phyloP scores from a whole-genome alignment of 2,113 vertebrate species.

The Chloroceryle aenea region DNA sequence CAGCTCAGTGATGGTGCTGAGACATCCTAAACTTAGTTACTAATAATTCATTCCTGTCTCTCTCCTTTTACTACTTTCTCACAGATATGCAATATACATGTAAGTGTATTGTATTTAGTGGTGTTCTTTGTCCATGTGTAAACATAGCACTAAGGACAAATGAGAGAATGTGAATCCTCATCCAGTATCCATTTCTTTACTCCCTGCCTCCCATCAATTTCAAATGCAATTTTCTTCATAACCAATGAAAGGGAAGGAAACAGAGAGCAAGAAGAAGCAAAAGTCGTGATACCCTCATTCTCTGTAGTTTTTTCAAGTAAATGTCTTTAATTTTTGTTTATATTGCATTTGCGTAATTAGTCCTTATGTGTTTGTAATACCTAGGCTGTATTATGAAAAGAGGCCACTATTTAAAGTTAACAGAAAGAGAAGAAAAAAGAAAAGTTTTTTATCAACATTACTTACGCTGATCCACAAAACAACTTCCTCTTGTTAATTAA shows the following conservation, averaged over 20 bases:
- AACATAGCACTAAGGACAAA: background rate
- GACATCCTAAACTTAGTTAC: background rate
- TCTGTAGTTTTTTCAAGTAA: background rate
- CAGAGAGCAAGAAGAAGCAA: background rate
- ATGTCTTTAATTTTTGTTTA: background rate
- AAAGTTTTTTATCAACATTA: background rate
- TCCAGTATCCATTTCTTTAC: background rate
- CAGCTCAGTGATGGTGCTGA: background rate
- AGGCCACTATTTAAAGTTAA: background rate
- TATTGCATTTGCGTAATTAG: background rate
- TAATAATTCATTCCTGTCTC: background rate
- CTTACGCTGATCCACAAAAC: background rate
- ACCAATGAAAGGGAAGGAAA: background rate
- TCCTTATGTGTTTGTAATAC: background rate
- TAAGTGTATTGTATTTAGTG: background rate
- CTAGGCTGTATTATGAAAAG: background rate
- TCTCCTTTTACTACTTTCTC: background rate
- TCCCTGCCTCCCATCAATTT: accelerated
- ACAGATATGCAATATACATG: background rate
- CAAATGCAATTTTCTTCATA: background rate
- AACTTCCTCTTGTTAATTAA: background rate
- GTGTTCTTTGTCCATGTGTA: background rate
- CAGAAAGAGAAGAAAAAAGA: background rate
- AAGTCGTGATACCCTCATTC: background rate
- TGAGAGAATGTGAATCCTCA: background rate